Evolutionary conservation across 2,797 vertebrate genomes (phyloP).

Genomic region (Myotis myotis): DNA sequence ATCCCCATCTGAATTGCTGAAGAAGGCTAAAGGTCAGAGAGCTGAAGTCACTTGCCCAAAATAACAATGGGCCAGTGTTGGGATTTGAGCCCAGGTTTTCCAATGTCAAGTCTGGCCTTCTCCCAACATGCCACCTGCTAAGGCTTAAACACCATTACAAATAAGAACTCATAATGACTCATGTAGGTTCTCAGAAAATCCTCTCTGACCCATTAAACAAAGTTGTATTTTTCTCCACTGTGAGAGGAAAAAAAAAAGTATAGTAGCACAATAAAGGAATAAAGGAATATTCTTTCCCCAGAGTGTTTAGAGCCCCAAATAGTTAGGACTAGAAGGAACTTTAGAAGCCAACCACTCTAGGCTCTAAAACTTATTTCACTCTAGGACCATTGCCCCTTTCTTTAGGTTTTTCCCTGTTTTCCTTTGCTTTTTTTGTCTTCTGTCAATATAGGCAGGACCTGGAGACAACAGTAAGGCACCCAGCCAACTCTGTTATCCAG

Average conservation of each 20-base stretch:
- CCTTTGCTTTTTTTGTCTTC: neutral
- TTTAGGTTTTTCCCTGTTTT: neutral
- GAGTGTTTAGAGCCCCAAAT: neutral
- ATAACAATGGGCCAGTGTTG: neutral
- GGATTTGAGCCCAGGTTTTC: neutral
- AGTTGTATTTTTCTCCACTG: neutral
- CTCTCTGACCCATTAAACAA: neutral
- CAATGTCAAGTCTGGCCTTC: neutral
- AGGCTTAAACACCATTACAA: neutral
- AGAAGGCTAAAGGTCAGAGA: neutral
- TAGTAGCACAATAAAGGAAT: neutral
- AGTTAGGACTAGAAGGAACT: neutral
- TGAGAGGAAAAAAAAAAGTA: neutral
- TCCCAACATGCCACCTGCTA: neutral
- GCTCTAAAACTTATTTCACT: neutral
- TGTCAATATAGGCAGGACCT: neutral
- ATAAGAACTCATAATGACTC: neutral
- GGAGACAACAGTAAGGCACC: neutral
- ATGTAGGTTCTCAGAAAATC: constrained; percentile 1
- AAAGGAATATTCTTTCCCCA: neutral
- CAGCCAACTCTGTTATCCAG: neutral
- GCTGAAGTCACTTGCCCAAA: neutral
- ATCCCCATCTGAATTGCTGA: neutral
- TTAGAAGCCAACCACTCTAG: neutral
- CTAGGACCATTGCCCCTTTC: neutral